Percentiles rank a stretch among this genome's conserved stretches.
phyloP scores from a whole-genome alignment of 2,113 vertebrate genomes.

The Pipra filicauda region DNA sequence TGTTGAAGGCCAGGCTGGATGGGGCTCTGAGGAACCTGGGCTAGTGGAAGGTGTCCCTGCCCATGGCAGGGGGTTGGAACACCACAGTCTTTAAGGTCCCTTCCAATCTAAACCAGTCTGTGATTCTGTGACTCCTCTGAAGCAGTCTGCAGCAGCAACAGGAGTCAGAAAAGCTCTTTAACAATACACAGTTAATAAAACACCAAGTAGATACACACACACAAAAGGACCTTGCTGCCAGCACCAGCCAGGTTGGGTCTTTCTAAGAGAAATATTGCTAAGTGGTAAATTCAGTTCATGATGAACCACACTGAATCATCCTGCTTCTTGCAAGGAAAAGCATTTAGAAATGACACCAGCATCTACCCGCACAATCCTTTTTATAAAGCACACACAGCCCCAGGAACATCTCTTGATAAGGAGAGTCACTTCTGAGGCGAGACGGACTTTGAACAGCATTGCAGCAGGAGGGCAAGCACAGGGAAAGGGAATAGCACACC shows the following conservation, averaged over 20 bases:
- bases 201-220: fast-evolving
- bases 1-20: fast-evolving
- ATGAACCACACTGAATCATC: fast-evolving
- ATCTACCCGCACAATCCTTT: not conserved
- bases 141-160: not conserved
- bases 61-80: not conserved
- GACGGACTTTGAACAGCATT: not conserved
- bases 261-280: not conserved
- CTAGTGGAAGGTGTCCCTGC: not conserved
- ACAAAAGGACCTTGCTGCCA: fast-evolving
- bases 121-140: not conserved
- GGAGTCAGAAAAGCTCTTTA: not conserved
- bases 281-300: not conserved
- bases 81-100: not conserved
- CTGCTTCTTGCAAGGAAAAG: not conserved
- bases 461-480: not conserved
- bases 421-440: not conserved
- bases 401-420: not conserved
- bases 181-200: not conserved
- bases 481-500: not conserved
- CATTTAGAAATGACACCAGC: not conserved
- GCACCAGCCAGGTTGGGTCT: not conserved
- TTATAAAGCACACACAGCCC: not conserved
- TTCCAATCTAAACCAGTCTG: not conserved
- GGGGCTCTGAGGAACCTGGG: not conserved